Conservation (phyloP, 2,113 vertebrate species). For the Saguinus midas region DNA sequence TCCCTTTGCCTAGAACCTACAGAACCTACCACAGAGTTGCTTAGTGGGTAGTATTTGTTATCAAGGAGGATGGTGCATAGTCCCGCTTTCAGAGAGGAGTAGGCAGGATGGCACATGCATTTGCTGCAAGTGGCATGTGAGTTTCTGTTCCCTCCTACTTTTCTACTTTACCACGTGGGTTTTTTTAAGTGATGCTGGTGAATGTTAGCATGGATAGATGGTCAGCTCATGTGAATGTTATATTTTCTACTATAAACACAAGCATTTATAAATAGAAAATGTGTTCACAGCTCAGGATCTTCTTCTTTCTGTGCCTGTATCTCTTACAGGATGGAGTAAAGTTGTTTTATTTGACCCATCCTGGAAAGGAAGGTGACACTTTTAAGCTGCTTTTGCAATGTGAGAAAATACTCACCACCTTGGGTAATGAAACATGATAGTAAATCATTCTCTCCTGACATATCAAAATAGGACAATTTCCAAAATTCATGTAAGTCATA, state of each 20-base stretch:
- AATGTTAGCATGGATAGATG: neutral
- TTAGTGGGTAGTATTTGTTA: neutral
- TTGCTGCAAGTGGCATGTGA: neutral
- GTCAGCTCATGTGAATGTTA: neutral
- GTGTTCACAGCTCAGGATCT: neutral
- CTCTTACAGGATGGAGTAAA: neutral
- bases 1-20: neutral
- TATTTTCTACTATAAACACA: neutral
- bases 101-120: neutral
- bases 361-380: neutral
- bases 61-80: neutral
- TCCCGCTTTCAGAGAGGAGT: neutral
- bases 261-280: conserved; percentile 10
- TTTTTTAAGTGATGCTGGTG: neutral
- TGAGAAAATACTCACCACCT: neutral
- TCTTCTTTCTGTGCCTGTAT: neutral
- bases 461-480: neutral
- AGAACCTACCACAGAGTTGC: neutral
- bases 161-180: neutral
- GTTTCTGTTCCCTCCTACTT: neutral
- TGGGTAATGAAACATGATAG: neutral
- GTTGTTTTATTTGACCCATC: neutral
- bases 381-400: conserved; percentile 11
- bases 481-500: conserved; percentile 17
- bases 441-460: neutral